phyloP scores from a whole-genome alignment of 2,113 vertebrate species.

The Tauraco erythrolophus region DNA sequence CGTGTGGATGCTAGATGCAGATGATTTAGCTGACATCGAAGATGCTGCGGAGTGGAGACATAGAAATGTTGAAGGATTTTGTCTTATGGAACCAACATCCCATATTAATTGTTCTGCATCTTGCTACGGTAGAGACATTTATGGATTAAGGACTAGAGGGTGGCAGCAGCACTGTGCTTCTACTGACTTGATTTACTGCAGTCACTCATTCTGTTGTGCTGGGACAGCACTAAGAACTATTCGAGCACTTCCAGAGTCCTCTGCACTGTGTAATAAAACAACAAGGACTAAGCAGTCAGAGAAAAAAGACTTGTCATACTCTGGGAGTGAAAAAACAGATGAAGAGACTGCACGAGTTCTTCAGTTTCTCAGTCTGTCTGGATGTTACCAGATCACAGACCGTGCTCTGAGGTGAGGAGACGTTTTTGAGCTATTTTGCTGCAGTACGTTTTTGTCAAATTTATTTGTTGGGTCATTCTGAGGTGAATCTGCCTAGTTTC shows the following conservation, averaged over 20 bases:
- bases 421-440: not conserved
- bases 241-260: conserved; percentile 78
- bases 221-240: conserved; percentile 87
- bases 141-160: conserved; percentile 86
- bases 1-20: conserved; percentile 89
- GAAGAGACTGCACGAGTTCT: conserved; percentile 84
- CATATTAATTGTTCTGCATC: conserved; percentile 71
- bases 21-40: conserved; percentile 91
- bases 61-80: conserved; percentile 73
- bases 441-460: not conserved
- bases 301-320: conserved; percentile 74
- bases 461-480: not conserved
- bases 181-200: conserved; percentile 83
- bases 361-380: conserved; percentile 95
- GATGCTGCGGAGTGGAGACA: conserved; percentile 92
- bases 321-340: conserved; percentile 77
- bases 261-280: conserved; percentile 71
- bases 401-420: conserved; percentile 89
- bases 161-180: conserved; percentile 85
- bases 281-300: conserved; percentile 86
- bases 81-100: conserved; percentile 78
- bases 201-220: conserved; percentile 90
- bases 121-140: conserved; percentile 84
- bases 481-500: not conserved
- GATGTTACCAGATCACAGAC: conserved; percentile 96